Conservation (phyloP, 2,797 vertebrate species). For the Sebastes minor region DNA sequence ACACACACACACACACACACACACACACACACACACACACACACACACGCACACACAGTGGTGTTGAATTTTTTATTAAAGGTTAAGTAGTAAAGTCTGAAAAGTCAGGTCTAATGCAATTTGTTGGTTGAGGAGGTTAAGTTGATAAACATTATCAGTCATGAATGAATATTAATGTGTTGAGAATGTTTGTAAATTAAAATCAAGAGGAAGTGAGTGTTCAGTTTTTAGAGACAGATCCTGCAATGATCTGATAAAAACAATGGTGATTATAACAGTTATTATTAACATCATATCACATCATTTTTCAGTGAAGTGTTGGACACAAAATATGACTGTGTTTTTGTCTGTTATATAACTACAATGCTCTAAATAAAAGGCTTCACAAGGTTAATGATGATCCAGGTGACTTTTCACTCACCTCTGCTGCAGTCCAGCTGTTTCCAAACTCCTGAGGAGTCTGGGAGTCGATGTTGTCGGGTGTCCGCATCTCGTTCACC, state of each 20-base stretch:
- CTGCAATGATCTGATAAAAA: background rate
- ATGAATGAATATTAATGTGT: background rate
- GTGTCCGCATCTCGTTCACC: constrained; percentile 93
- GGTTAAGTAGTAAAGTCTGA: background rate
- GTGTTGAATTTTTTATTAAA: background rate
- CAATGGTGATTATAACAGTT: background rate
- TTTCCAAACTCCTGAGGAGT: constrained; percentile 96
- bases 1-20: background rate
- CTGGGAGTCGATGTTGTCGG: constrained; percentile 91
- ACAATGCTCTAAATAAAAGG: background rate
- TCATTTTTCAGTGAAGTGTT: background rate
- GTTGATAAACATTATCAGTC: background rate
- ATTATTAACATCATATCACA: background rate
- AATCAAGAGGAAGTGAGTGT: background rate
- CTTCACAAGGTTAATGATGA: background rate
- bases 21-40: background rate
- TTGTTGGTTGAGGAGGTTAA: background rate
- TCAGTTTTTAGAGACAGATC: background rate
- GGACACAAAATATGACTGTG: background rate
- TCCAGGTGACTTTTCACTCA: constrained; percentile 40
- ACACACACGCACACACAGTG: background rate
- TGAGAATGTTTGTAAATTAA: background rate
- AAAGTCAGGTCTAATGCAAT: background rate
- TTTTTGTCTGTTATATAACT: background rate
- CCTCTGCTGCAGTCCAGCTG: constrained; percentile 93